Percentiles rank a stretch among this genome's conserved stretches.
These are phyloP conservation scores for Drosophila recens DNA, from an alignment of 2,888 invertebrate species.

Conservation along the genomic window DNA sequence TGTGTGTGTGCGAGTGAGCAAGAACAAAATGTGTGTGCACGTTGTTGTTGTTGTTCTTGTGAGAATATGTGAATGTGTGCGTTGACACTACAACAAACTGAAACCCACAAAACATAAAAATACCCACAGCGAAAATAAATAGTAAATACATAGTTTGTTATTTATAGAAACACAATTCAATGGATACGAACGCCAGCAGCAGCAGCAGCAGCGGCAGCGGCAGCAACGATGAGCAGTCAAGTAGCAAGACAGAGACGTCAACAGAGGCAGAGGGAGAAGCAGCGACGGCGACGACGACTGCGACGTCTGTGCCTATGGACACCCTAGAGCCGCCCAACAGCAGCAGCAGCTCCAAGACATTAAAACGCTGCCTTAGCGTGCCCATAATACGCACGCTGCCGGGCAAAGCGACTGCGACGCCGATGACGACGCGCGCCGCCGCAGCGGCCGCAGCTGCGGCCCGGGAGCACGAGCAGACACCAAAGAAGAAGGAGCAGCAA, in stretches of 20 bases:
- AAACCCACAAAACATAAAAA: conserved; percentile 60
- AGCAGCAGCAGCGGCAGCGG: conserved; percentile 65
- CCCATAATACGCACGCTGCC: conserved; percentile 94
- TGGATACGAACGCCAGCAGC: conserved; percentile 66
- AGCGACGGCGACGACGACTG: conserved; percentile 14
- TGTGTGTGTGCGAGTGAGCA: conserved; percentile 45
- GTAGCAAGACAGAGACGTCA: conserved; percentile 33
- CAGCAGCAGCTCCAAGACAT: conserved; percentile 87
- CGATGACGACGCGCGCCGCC: conserved; percentile 70
- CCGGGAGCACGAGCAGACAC: conserved; percentile 68
- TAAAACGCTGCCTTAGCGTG: conserved; percentile 97
- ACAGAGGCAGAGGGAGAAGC: conserved; percentile 10
- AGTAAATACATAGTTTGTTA: conserved; percentile 58
- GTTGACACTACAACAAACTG: conserved; percentile 28
- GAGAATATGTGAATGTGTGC: conserved; percentile 14
- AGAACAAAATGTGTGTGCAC: conserved; percentile 51
- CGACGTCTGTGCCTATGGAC: conserved; percentile 58
- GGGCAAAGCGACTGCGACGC: conserved; percentile 46
- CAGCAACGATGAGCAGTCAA: conserved; percentile 61
- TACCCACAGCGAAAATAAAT: conserved; percentile 60
- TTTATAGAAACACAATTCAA: conserved; percentile 68
- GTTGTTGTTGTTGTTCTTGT: conserved; percentile 19
- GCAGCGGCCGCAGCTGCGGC: conserved; percentile 75
- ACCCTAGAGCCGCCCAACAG: conserved; percentile 67
- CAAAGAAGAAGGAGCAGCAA: conserved; percentile 60